Percentiles rank a stretch among this genome's conserved stretches.
Conservation (phyloP, 2,113 vertebrate species). For the Semicossyphus pulcher region DNA sequence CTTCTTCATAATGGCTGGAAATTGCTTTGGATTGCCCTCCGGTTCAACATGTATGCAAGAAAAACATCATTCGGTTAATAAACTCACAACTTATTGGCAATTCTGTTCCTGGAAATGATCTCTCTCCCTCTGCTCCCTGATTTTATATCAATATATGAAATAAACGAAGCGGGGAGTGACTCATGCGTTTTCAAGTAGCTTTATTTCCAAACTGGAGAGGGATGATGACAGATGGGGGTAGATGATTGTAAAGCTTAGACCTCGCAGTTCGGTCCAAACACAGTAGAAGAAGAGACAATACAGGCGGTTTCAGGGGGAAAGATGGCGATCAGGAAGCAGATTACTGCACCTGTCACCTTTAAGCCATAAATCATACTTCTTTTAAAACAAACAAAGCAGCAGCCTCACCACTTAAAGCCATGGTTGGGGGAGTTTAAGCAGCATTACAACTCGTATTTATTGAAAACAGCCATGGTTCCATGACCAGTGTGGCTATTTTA, state of each 20-base stretch:
- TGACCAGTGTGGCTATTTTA: conserved; percentile 33
- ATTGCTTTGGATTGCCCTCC: conserved; percentile 31
- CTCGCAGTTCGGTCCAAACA: conserved; percentile 55
- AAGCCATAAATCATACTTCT: conserved; percentile 48
- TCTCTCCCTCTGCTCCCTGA: neutral
- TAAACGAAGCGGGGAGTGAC: conserved; percentile 22
- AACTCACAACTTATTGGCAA: neutral
- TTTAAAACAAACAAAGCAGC: conserved; percentile 60
- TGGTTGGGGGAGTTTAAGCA: conserved; percentile 12
- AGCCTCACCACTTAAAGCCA: conserved; percentile 53
- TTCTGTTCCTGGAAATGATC: conserved; percentile 5
- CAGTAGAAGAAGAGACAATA: conserved; percentile 44
- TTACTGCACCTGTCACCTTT: conserved; percentile 62
- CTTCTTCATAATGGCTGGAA: conserved; percentile 30
- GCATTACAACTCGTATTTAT: conserved; percentile 28
- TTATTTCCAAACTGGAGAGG: conserved; percentile 76
- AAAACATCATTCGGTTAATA: conserved; percentile 27
- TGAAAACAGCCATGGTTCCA: conserved; percentile 35
- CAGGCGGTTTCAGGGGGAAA: conserved; percentile 43
- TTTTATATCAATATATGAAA: conserved; percentile 36
- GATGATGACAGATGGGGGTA: conserved; percentile 68
- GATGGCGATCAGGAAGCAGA: conserved; percentile 48
- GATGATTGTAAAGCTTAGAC: conserved; percentile 56
- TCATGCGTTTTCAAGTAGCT: conserved; percentile 68
- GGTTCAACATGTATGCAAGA: conserved; percentile 4